phyloP scores from a whole-genome alignment of 2,888 invertebrate genomes.

The Linnaemya vulpina region DNA sequence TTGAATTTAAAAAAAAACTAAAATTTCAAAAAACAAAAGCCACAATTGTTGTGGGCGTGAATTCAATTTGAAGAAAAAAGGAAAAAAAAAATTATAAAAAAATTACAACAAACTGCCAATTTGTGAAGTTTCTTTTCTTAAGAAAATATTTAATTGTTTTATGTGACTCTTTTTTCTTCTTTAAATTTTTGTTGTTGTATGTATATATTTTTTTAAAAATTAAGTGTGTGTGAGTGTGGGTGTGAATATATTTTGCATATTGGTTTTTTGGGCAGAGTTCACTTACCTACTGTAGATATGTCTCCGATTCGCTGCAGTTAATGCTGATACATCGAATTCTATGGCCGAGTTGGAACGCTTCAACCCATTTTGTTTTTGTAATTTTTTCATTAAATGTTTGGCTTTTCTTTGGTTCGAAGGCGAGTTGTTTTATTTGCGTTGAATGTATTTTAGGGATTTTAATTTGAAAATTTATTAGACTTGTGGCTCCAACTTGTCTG shows the following conservation, averaged over 20 bases:
- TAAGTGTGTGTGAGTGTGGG: too few relatives aligned
- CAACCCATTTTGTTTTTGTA: constrained; percentile 83
- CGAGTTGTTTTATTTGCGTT: not conserved
- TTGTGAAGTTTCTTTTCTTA: constrained; percentile 30
- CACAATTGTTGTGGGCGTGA: not conserved
- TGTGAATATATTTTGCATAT: constrained; percentile 28
- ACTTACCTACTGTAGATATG: constrained; percentile 85
- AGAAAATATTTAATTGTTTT: constrained; percentile 25
- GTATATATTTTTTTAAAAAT: constrained; percentile 54
- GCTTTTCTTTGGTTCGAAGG: constrained; percentile 78
- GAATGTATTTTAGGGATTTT: not conserved
- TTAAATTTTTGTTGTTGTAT: constrained; percentile 47
- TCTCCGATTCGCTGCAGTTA: constrained; percentile 87
- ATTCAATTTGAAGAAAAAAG: constrained; percentile 18
- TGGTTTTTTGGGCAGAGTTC: constrained; percentile 23
- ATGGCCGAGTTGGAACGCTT: constrained; percentile 88
- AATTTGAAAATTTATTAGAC: not conserved
- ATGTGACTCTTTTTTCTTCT: not conserved
- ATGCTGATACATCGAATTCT: constrained; percentile 86
- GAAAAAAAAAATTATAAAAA: too few relatives aligned
- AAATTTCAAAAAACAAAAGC: constrained; percentile 25
- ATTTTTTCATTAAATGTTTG: constrained; percentile 84
- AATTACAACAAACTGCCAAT: constrained; percentile 55
- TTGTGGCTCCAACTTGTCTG: too few relatives aligned
- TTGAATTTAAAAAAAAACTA: constrained; percentile 23